These are phyloP conservation scores for Rhynchonycteris naso DNA, from an alignment of 2,797 vertebrate species.

Conservation along the genomic window DNA sequence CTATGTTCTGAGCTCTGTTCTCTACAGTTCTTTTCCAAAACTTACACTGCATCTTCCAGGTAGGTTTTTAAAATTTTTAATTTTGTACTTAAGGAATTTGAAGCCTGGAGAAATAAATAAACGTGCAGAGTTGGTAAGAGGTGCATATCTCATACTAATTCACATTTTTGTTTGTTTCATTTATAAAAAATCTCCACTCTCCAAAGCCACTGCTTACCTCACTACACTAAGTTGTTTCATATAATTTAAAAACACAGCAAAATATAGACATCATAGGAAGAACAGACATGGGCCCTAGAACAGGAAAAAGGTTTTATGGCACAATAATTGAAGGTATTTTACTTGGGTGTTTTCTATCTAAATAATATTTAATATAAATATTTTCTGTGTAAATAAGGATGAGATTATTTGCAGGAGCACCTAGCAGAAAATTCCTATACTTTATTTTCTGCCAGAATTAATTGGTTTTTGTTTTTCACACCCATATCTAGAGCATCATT, in stretches of 20 bases:
- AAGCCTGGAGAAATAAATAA: neutral
- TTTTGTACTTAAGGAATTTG: neutral
- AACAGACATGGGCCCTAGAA: neutral
- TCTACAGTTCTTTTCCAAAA: neutral
- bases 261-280: neutral
- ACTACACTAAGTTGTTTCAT: neutral
- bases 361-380: neutral
- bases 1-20: neutral
- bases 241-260: constrained; percentile 2
- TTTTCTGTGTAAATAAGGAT: neutral
- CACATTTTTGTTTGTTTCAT: neutral
- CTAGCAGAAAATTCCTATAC: neutral
- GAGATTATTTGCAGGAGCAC: neutral
- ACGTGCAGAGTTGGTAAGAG: neutral
- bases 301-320: neutral
- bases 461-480: neutral
- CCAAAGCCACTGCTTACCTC: neutral
- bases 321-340: neutral
- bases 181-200: neutral
- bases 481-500: neutral
- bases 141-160: neutral
- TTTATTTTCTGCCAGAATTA: constrained; percentile 23
- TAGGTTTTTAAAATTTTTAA: neutral
- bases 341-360: neutral
- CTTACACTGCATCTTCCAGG: neutral